phyloP scores from a whole-genome alignment of 2,113 vertebrate species.

The Myrmecobius fasciatus region DNA sequence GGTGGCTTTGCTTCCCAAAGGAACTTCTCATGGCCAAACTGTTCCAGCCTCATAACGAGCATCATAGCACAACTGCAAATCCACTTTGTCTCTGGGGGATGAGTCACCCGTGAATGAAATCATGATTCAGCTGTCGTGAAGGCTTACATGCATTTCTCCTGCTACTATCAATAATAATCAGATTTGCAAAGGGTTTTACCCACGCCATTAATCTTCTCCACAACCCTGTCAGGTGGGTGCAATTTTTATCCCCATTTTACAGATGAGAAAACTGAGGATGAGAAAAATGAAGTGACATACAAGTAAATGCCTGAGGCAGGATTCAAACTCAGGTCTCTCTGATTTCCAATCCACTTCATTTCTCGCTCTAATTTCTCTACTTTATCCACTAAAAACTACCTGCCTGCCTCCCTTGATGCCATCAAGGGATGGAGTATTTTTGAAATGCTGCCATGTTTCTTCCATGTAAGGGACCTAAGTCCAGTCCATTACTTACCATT shows the following conservation, averaged over 20 bases:
- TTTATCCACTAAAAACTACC: background rate
- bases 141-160: background rate
- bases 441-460: background rate
- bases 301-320: background rate
- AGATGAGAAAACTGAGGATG: background rate
- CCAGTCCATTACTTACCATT: background rate
- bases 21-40: background rate
- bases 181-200: background rate
- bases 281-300: background rate
- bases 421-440: background rate
- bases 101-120: background rate
- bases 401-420: background rate
- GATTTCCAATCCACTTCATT: background rate
- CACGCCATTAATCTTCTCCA: background rate
- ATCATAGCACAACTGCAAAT: background rate
- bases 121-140: rapidly evolving
- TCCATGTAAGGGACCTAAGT: background rate
- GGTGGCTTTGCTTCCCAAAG: background rate
- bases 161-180: background rate
- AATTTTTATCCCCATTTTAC: background rate
- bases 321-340: background rate
- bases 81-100: background rate
- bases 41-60: rapidly evolving
- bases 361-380: background rate
- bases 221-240: no score